Conservation (phyloP, 2,113 vertebrate species). For the Sakesphorus luctuosus region DNA sequence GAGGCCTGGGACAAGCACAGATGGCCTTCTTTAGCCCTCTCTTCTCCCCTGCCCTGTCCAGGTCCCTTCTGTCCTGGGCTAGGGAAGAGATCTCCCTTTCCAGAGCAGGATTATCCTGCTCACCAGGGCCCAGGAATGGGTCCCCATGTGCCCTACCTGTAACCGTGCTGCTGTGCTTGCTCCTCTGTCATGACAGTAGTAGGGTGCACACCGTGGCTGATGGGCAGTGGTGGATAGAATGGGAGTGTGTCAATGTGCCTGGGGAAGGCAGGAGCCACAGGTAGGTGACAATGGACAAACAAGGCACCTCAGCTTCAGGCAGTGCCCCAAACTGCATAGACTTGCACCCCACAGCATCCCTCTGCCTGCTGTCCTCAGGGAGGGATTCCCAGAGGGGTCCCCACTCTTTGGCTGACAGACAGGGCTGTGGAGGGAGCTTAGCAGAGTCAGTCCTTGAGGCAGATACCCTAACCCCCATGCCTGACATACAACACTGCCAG, state of each 20-base stretch:
- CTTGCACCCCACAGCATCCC: neutral
- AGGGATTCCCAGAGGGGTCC: neutral
- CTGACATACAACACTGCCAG: neutral
- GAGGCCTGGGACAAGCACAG: neutral
- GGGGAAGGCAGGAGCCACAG: neutral
- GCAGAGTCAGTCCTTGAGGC: neutral
- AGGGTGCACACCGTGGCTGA: neutral
- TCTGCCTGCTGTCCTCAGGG: neutral
- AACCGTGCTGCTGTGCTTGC: neutral
- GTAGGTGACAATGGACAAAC: neutral
- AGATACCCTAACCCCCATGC: neutral
- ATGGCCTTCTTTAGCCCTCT: fast-evolving
- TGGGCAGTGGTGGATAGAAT: neutral
- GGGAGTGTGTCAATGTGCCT: neutral
- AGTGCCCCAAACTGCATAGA: neutral
- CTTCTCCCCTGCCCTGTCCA: neutral
- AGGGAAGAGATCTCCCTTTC: neutral
- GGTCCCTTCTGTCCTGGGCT: neutral
- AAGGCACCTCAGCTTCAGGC: neutral
- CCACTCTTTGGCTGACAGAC: no score
- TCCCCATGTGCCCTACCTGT: neutral
- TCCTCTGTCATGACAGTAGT: neutral
- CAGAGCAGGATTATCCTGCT: neutral
- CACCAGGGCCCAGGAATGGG: neutral
- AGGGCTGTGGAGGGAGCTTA: neutral